phyloP scores from a whole-genome alignment of 2,888 invertebrate genomes.

The Oxystoma pomonae region DNA sequence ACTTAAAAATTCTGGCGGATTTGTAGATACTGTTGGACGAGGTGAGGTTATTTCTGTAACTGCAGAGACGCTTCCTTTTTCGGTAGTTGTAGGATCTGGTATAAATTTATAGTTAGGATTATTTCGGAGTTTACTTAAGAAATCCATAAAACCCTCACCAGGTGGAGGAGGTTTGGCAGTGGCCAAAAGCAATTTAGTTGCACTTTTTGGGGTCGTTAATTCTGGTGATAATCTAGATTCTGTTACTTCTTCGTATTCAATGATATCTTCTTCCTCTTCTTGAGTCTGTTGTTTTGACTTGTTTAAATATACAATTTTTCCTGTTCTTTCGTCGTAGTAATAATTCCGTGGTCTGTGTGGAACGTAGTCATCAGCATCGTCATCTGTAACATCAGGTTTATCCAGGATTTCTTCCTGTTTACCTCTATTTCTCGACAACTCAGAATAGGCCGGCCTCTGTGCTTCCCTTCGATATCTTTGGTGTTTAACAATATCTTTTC shows the following conservation, averaged over 20 bases:
- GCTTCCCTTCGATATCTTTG: constrained; percentile 34
- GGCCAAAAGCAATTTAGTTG: constrained; percentile 31
- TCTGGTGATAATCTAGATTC: constrained; percentile 4
- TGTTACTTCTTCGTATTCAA: constrained; percentile 35
- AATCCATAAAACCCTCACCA: constrained; percentile 40
- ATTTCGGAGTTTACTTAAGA: constrained; percentile 37
- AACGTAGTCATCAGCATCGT: constrained; percentile 43
- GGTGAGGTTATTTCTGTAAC: constrained; percentile 28
- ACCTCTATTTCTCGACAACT: constrained; percentile 35
- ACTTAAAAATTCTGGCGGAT: constrained; percentile 41
- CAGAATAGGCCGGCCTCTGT: constrained; percentile 34
- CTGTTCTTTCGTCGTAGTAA: constrained; percentile 43
- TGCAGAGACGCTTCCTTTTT: constrained; percentile 11
- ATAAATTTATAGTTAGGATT: constrained; percentile 38
- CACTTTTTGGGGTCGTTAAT: constrained; percentile 28
- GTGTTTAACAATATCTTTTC: constrained; percentile 11
- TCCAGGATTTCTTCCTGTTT: constrained; percentile 28
- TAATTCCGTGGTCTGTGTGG: constrained; percentile 44
- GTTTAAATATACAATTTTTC: constrained; percentile 41
- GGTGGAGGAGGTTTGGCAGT: constrained; percentile 34
- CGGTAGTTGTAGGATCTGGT: constrained; percentile 42
- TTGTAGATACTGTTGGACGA: constrained; percentile 30
- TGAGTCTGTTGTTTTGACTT: constrained; percentile 20
- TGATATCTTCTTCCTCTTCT: constrained; percentile 29
- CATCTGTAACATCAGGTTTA: constrained; percentile 22